phyloP scores from a whole-genome alignment of 1,140 invertebrate genomes.

The Pissodes strobi region DNA sequence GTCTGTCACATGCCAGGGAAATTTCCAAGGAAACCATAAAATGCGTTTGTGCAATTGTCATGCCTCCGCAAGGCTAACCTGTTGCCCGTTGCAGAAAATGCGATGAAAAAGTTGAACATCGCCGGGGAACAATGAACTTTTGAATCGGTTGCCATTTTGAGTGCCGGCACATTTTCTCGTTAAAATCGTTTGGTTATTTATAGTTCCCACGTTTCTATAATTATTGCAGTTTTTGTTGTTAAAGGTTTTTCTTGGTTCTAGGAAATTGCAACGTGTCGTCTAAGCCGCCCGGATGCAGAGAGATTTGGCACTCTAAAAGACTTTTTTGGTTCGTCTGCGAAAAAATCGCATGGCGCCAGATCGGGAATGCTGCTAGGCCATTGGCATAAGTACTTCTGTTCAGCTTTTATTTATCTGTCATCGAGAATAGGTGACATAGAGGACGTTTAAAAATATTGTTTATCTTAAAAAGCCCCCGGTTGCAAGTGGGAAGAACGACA shows the following conservation, averaged over 20 bases:
- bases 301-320: slow-evolving; percentile 3
- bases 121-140: slow-evolving; percentile 32
- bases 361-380: too few species aligned
- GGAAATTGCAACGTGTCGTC: background rate
- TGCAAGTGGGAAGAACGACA: slow-evolving; percentile 15
- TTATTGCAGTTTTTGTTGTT: slow-evolving; percentile 8
- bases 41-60: slow-evolving; percentile 18
- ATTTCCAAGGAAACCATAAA: slow-evolving; percentile 28
- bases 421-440: slow-evolving; percentile 14
- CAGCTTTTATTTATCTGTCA: background rate
- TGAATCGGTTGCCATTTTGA: slow-evolving; percentile 33
- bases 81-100: slow-evolving; percentile 33
- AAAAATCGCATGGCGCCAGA: too few species aligned
- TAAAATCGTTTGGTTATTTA: slow-evolving; percentile 25
- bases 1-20: slow-evolving; percentile 8
- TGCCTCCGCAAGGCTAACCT: slow-evolving; percentile 23
- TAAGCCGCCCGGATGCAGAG: background rate
- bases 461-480: slow-evolving; percentile 1
- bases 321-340: too few species aligned
- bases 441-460: slow-evolving; percentile 17
- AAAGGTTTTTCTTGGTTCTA: slow-evolving; percentile 1
- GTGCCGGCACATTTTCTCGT: slow-evolving; percentile 31
- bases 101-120: slow-evolving; percentile 34
- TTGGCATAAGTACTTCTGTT: too few species aligned
- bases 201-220: slow-evolving; percentile 31